phyloP scores from a whole-genome alignment of 2,888 invertebrate genomes.

The Erebia palarica region DNA sequence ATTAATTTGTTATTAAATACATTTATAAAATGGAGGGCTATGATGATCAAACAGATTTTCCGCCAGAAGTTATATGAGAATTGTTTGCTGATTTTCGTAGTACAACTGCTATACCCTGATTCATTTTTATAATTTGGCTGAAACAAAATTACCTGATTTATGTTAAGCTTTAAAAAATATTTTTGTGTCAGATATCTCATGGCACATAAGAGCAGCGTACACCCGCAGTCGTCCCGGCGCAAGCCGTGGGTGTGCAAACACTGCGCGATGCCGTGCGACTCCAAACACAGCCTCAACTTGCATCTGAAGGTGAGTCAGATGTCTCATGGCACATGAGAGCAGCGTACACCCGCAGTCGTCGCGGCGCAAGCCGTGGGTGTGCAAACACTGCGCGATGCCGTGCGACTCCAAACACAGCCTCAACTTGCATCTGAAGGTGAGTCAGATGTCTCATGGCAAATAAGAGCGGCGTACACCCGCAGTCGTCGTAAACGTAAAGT shows the following conservation, averaged over 20 bases:
- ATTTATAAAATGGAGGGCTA: too few relatives aligned
- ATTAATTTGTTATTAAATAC: too few relatives aligned
- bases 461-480: constrained; percentile 73
- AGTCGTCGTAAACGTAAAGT: constrained; percentile 49
- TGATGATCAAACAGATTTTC: too few relatives aligned
- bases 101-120: too few relatives aligned
- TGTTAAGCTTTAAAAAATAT: too few relatives aligned
- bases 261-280: constrained; percentile 68
- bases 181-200: constrained; percentile 67
- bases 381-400: constrained; percentile 72
- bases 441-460: constrained; percentile 76
- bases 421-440: constrained; percentile 60
- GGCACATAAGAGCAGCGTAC: constrained; percentile 73
- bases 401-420: constrained; percentile 57
- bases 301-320: constrained; percentile 67
- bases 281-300: constrained; percentile 51
- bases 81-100: too few relatives aligned
- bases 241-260: constrained; percentile 72
- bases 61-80: too few relatives aligned
- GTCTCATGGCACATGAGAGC: constrained; percentile 75
- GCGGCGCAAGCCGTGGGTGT: constrained; percentile 62
- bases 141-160: too few relatives aligned
- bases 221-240: constrained; percentile 66
- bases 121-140: too few relatives aligned
- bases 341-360: constrained; percentile 74